These are phyloP conservation scores for Cataglyphis altisquamis DNA, from an alignment of 2,888 invertebrate genomes.

Conservation along the genomic window DNA sequence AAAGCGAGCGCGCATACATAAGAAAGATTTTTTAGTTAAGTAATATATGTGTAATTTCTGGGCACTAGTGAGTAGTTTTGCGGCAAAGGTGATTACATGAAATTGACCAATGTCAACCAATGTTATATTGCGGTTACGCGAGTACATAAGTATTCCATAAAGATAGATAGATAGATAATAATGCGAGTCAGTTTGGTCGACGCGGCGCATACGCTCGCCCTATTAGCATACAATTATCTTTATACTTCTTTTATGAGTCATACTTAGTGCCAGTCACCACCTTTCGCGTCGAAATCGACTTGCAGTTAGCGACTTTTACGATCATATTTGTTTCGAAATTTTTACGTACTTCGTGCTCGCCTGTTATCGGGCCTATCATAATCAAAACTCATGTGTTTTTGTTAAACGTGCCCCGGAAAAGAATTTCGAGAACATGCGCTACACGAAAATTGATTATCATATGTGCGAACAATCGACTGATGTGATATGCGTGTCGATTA, in stretches of 20 bases:
- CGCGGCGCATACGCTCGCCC: conserved; percentile 77
- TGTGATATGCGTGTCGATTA: conserved; percentile 39
- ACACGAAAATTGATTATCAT: conserved; percentile 67
- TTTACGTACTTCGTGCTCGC: conserved; percentile 68
- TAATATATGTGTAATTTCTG: conserved; percentile 30
- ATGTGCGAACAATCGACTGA: conserved; percentile 68
- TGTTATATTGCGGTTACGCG: conserved; percentile 29
- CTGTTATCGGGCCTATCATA: conserved; percentile 67
- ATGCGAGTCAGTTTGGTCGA: conserved; percentile 72
- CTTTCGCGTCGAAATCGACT: conserved; percentile 42
- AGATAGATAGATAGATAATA: conserved; percentile 68
- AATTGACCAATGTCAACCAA: conserved; percentile 64
- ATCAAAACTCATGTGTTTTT: conserved; percentile 47
- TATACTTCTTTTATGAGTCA: conserved; percentile 82
- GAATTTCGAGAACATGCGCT: conserved; percentile 40
- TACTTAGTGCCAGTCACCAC: conserved; percentile 76
- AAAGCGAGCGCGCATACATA: neutral
- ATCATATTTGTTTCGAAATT: conserved; percentile 75
- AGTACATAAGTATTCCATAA: conserved; percentile 48
- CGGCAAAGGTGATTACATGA: conserved; percentile 52
- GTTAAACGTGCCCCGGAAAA: conserved; percentile 70
- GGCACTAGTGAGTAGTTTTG: neutral
- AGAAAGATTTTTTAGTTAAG: conserved; percentile 35
- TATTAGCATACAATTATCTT: conserved; percentile 84
- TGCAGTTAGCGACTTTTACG: conserved; percentile 76